Evolutionary conservation across 2,797 vertebrate species (phyloP).

Genomic region (Diceros bicornis): DNA sequence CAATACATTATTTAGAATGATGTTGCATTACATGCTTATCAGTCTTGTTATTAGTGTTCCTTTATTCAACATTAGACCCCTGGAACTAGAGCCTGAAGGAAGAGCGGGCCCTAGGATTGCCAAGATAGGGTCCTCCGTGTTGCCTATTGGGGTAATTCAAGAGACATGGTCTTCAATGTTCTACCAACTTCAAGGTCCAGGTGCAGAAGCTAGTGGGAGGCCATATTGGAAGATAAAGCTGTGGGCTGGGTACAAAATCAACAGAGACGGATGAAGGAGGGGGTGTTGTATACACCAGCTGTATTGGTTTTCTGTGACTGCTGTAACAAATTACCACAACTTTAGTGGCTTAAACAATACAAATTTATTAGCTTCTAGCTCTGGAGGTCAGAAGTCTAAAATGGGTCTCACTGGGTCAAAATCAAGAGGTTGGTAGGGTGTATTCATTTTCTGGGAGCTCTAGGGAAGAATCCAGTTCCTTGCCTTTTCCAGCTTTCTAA

Average conservation of each 20-base stretch:
- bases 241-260: background rate
- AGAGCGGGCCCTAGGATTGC: background rate
- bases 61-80: background rate
- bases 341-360: background rate
- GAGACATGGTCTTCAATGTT: background rate
- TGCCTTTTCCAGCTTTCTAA: background rate
- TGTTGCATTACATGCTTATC: background rate
- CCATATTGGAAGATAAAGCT: background rate
- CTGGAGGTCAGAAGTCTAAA: background rate
- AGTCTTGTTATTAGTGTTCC: background rate
- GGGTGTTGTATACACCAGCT: accelerated
- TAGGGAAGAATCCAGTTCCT: background rate
- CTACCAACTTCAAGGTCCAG: background rate
- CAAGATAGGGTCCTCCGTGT: accelerated
- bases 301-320: background rate
- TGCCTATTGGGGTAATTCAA: background rate
- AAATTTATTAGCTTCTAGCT: background rate
- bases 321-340: background rate
- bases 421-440: background rate
- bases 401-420: background rate
- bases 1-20: background rate
- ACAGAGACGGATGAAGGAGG: background rate
- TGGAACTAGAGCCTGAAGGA: background rate
- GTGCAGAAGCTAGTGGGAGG: background rate
- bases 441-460: background rate